These are phyloP conservation scores for Girardinichthys multiradiatus DNA, from an alignment of 2,113 vertebrate genomes.

Conservation along the genomic window DNA sequence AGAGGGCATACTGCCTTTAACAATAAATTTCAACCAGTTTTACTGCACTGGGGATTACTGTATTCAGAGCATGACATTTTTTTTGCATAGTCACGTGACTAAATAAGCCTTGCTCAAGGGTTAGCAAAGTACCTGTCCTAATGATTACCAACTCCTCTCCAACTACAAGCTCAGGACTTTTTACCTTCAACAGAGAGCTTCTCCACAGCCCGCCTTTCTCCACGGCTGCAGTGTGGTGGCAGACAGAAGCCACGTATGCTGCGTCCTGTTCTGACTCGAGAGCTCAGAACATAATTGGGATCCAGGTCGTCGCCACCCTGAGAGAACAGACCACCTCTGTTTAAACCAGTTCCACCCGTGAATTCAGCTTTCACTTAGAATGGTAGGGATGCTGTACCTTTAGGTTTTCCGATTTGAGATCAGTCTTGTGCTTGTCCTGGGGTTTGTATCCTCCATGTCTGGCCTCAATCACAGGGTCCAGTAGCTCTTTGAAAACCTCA, in stretches of 20 bases:
- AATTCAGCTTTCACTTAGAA: no score
- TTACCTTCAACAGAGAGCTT: slow-evolving; percentile 92
- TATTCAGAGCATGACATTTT: no score
- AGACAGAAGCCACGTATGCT: slow-evolving; percentile 94
- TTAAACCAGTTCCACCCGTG: not conserved
- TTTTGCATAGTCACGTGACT: no score
- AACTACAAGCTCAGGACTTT: not conserved
- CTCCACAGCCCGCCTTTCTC: slow-evolving; percentile 92
- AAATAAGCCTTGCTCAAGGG: no score
- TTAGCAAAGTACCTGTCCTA: not conserved
- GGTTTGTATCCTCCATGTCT: slow-evolving; percentile 96
- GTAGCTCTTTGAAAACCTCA: slow-evolving; percentile 91
- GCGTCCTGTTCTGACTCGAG: slow-evolving; percentile 94
- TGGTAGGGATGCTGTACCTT: slow-evolving; percentile 79
- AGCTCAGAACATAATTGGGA: slow-evolving; percentile 93
- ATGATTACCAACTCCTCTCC: not conserved
- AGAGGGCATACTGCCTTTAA: slow-evolving; percentile 32
- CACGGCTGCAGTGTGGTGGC: slow-evolving; percentile 95
- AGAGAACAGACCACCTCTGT: not conserved
- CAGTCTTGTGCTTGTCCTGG: slow-evolving; percentile 94
- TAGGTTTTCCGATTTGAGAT: slow-evolving; percentile 87
- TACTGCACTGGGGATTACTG: not conserved
- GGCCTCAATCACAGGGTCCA: slow-evolving; percentile 94
- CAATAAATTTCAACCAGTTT: not conserved
- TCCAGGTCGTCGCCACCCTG: slow-evolving; percentile 97